Evolutionary conservation across 1,140 invertebrate species (phyloP).

Genomic region (Atta colombica): DNA sequence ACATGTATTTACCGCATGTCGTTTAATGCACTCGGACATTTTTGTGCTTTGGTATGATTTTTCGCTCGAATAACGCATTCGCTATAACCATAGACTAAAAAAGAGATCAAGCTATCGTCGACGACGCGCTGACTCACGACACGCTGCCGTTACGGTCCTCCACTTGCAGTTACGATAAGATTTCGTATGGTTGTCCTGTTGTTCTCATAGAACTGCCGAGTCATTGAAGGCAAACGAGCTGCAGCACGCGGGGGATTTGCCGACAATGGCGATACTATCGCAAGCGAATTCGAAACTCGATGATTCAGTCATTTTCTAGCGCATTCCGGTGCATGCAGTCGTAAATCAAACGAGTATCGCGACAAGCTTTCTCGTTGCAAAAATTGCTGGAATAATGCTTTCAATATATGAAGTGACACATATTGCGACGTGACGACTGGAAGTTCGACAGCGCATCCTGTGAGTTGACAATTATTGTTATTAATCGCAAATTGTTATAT

Average conservation of each 20-base stretch:
- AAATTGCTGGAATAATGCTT: conserved; percentile 62
- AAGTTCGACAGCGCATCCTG: conserved; percentile 47
- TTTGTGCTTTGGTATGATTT: conserved; percentile 5
- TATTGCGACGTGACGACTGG: conserved; percentile 57
- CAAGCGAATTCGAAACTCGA: conserved; percentile 61
- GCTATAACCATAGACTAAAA: conserved; percentile 37
- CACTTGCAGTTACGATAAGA: conserved; percentile 55
- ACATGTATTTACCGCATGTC: background rate
- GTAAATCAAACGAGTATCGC: conserved; percentile 61
- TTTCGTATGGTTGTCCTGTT: conserved; percentile 61
- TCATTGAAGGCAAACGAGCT: conserved; percentile 64
- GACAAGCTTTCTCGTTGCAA: conserved; percentile 60
- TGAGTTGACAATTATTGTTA: conserved; percentile 52
- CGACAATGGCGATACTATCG: conserved; percentile 57
- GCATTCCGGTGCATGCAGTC: conserved; percentile 51
- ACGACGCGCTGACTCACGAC: conserved; percentile 52
- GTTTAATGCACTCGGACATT: background rate
- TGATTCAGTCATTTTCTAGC: conserved; percentile 60
- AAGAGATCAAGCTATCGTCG: conserved; percentile 57
- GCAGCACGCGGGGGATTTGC: conserved; percentile 53
- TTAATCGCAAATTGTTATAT: conserved; percentile 44
- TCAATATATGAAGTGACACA: conserved; percentile 52
- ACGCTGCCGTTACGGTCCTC: conserved; percentile 52
- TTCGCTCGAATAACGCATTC: conserved; percentile 9
- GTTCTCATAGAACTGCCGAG: conserved; percentile 58